Percentiles rank a stretch among this genome's conserved stretches.
Conservation (phyloP, 1,140 invertebrate genomes). For the Andricus grossulariae region DNA sequence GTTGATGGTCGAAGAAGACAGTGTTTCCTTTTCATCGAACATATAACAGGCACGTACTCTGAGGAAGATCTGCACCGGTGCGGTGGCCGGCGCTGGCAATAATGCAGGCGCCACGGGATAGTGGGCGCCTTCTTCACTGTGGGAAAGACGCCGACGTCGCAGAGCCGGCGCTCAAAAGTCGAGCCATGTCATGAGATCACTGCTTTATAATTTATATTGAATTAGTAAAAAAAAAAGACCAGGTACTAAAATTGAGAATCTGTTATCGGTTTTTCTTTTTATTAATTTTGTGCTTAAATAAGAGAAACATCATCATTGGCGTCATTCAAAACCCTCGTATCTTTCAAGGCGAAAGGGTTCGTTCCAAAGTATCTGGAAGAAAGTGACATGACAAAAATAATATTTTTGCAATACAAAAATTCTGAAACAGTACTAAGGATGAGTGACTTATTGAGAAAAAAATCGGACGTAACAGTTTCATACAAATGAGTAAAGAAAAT, state of each 20-base stretch:
- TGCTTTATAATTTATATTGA: conserved; percentile 28
- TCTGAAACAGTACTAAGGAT: no score
- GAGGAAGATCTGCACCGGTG: conserved; percentile 10
- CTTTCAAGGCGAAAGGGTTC: no score
- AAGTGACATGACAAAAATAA: no score
- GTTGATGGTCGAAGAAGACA: neutral
- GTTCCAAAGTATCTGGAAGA: no score
- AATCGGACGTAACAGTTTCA: no score
- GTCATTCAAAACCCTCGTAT: no score
- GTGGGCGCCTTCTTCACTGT: conserved; percentile 71
- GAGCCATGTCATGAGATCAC: conserved; percentile 28
- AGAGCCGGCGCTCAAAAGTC: conserved; percentile 45
- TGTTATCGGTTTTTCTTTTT: neutral
- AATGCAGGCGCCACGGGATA: conserved; percentile 72
- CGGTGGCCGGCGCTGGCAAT: conserved; percentile 43
- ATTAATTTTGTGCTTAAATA: neutral
- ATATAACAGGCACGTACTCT: conserved; percentile 9
- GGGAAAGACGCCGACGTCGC: conserved; percentile 69
- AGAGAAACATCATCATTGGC: neutral
- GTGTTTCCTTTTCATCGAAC: conserved; percentile 15
- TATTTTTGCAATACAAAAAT: no score
- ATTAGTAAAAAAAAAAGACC: conserved; percentile 9
- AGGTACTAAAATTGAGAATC: neutral
- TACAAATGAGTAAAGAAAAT: no score
- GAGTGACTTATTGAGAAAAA: no score